Evolutionary conservation across 2,888 invertebrate species (phyloP), one percentile per base, ranked within the genome.

Genomic region (Eudemis profundana): DNA sequence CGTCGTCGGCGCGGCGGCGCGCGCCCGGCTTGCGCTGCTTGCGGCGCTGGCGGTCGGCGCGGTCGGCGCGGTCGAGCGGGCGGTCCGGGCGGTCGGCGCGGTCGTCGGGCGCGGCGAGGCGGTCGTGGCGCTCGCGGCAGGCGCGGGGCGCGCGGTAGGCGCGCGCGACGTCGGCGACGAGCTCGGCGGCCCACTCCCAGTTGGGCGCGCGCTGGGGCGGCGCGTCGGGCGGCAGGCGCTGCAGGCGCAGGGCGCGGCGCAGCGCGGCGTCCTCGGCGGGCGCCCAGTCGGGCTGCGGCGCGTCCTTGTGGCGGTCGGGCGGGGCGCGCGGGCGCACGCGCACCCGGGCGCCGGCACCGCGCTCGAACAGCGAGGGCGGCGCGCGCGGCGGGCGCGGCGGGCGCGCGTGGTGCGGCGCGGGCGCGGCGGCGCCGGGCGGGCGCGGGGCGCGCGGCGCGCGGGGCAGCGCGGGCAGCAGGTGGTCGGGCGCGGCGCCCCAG

Each of bases 151-250:
- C 97, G 67, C 99, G 95, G 86, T 96, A 97, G 15, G 96, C 95
- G 72, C 97, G 94, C 51, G 97, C 96, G n/a, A 95, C 95, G 69
- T 96, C 95, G 86, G 96, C 98, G 1, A 99, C 98, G 75, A 96
- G 94, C 81, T 98, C 98, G 19, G 98, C 95, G 7, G 97, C 97
- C 82, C 98, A 94, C 84, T 99, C 98, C 99, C 99, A 99, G 92
- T 99, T 99, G 47, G 98, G 96, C 23, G 96, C 96, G 81, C 97
- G 98, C 96, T 97, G 68, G 96, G 96, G 66, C 95, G 90, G 82
- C 75, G 88, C 65, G 95, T 94, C 85, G 95, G 94, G 70, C 96
- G 93, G 89, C 78, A 87, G 79, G 21, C 87, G 86, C 86, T 96
- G 96, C 76, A 94, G 93, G 71, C 96, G 95, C 51, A 96, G 93